Evolutionary conservation across 2,113 vertebrate genomes (phyloP).

Genomic region (Otus sunia): DNA sequence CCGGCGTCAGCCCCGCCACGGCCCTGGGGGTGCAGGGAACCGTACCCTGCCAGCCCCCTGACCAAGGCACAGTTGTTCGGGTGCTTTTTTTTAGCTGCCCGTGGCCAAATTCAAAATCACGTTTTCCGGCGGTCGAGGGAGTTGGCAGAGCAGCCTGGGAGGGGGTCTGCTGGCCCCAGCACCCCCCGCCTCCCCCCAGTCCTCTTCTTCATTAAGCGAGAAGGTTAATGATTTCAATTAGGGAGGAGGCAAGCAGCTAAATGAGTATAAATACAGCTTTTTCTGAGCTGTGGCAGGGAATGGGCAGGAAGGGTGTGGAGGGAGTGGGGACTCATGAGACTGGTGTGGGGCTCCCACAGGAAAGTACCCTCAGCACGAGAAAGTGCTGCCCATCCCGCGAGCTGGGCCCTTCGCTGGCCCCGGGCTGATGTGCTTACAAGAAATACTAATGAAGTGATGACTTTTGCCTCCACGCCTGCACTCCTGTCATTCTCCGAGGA

Average conservation of each 20-base stretch:
- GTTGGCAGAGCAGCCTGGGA: background rate
- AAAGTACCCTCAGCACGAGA: background rate
- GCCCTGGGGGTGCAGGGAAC: slow-evolving; percentile 69
- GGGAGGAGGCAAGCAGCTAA: slow-evolving; percentile 54
- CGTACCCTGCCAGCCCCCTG: slow-evolving; percentile 40
- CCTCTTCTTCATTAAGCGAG: slow-evolving; percentile 65
- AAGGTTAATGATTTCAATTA: slow-evolving; percentile 73
- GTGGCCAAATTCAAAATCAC: slow-evolving; percentile 25
- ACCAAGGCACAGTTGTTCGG: background rate
- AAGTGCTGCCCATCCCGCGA: fast-evolving
- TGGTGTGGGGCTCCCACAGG: background rate
- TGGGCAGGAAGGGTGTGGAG: background rate
- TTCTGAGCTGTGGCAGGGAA: background rate
- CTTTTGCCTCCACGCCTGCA: background rate
- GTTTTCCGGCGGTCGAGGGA: background rate
- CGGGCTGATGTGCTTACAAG: background rate
- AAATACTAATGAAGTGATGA: background rate
- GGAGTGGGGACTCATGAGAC: fast-evolving
- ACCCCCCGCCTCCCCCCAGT: background rate
- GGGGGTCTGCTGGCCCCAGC: background rate
- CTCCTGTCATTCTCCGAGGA: background rate
- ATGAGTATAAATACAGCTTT: slow-evolving; percentile 62
- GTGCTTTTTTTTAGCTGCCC: background rate
- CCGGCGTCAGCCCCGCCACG: slow-evolving; percentile 69
- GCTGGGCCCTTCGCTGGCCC: background rate